Base-by-base conservation (phyloP, 2,888 invertebrate species). In the Hecatera dysodea region DNA sequence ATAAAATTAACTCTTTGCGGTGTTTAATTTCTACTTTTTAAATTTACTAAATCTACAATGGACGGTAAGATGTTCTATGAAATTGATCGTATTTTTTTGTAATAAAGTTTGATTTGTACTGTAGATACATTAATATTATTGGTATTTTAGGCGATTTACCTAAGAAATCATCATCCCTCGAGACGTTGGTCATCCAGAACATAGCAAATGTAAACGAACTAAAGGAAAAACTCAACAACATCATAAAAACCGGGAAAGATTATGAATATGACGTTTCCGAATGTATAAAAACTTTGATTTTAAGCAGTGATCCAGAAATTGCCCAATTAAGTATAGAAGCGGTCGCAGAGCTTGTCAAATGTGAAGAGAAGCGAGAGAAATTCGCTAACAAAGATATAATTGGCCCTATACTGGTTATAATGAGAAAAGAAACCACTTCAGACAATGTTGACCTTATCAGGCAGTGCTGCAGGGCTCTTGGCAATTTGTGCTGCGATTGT, bases 401-500 rank as follows among this genome's bases (percentile, higher is more conserved):
- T 64, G 92, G 95, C 69, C 96, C 96, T 60, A 95, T 98, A 78
- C 89, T 97, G 67, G 92, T 95, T 65, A 94, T 97, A 80, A 88
- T 97, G 66, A 89, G 90, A 15, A 92, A 86, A 81, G 93, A 94
- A 50, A 75, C 89, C 7, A 89, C 88, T 48, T 52, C 85, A 24
- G 93, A 96, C 17, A 93, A 93, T 72, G 88, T 96, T 75, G 96
- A 97, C 78, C 90, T 97, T 64, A 93, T 97, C 12, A 97, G 97
- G 81, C 98, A 99, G 89, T 97, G 97, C 52, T 98, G 98, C 83
- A 96, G 99, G 86, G 98, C 98, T 5, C 94, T 99, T 29, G 99
- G 98, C 48, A 99, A 99, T 92, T 97, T 99, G 88, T 98, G 98
- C 90, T 99, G 98, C 91, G 98, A 98, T 89, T 98, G 98, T 94